phyloP scores from a whole-genome alignment of 30 jellyfish, hydroid and myxozoan species.

The Rhopilema esculentum region DNA sequence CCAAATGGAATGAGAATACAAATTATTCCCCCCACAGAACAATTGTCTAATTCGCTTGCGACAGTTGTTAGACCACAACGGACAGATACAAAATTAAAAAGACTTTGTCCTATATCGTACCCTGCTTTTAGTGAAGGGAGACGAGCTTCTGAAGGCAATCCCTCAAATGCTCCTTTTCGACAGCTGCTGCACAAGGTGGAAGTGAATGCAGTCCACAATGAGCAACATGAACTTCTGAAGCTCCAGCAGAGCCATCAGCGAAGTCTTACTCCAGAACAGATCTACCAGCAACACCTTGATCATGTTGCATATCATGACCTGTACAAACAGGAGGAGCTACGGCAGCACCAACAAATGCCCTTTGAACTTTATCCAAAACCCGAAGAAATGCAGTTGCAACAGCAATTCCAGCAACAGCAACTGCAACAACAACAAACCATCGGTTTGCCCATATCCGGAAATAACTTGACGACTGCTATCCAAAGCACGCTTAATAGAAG shows the following conservation, averaged over 20 bases:
- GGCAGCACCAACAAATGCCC: slow-evolving; percentile 27
- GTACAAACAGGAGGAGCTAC: slow-evolving; percentile 38
- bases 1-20: slow-evolving; percentile 93
- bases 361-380: slow-evolving; percentile 18
- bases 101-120: slow-evolving; percentile 68
- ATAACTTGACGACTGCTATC: not conserved
- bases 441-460: slow-evolving; percentile 12
- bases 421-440: slow-evolving; percentile 20
- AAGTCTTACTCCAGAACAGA: slow-evolving; percentile 89
- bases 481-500: slow-evolving; percentile 21
- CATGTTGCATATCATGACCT: slow-evolving; percentile 72
- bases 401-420: slow-evolving; percentile 30
- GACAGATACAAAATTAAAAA: slow-evolving; percentile 10
- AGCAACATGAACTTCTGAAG: slow-evolving; percentile 82
- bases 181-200: slow-evolving; percentile 91
- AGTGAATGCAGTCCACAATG: slow-evolving; percentile 67
- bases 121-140: slow-evolving; percentile 94
- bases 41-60: slow-evolving; percentile 76
- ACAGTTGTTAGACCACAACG: slow-evolving; percentile 65
- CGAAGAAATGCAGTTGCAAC: slow-evolving; percentile 34
- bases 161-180: slow-evolving; percentile 92
- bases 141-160: slow-evolving; percentile 98
- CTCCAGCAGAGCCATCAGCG: slow-evolving; percentile 76
- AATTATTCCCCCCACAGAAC: slow-evolving; percentile 96
- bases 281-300: slow-evolving; percentile 75